phyloP scores from a whole-genome alignment of 1,140 invertebrate species.

The Zaprionus tsacasi region DNA sequence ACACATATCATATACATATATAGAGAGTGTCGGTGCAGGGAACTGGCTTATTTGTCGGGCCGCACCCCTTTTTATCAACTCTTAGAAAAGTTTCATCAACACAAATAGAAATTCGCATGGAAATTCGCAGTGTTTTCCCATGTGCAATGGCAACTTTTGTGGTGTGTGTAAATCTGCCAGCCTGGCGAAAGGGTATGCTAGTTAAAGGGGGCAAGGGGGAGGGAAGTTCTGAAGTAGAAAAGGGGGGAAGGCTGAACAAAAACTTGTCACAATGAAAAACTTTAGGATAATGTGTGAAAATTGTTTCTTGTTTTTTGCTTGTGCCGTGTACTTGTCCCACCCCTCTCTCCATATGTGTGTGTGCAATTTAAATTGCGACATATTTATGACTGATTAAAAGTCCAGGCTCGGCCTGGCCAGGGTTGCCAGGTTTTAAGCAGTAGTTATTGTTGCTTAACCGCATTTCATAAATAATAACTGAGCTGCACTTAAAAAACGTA shows the following conservation, averaged over 20 bases:
- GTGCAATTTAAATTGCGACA: conserved; percentile 24
- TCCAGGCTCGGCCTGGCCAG: conserved; percentile 29
- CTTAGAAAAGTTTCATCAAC: conserved; percentile 57
- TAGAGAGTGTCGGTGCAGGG: background rate
- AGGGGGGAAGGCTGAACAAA: conserved; percentile 18
- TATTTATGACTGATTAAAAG: conserved; percentile 57
- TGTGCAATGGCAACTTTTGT: conserved; percentile 61
- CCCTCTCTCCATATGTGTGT: background rate
- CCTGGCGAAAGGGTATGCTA: conserved; percentile 20
- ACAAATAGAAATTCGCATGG: conserved; percentile 64
- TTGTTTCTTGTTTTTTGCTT: conserved; percentile 15
- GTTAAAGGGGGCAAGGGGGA: background rate
- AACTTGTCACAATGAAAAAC: conserved; percentile 36
- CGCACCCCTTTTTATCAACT: conserved; percentile 47
- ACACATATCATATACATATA: background rate
- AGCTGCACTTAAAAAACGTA: conserved; percentile 68
- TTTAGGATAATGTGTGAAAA: conserved; percentile 43
- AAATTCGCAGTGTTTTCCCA: conserved; percentile 46
- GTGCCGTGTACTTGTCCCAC: background rate
- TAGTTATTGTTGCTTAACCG: conserved; percentile 31
- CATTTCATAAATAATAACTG: conserved; percentile 66
- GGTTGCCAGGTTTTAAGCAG: conserved; percentile 19
- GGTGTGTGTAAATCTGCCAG: conserved; percentile 38
- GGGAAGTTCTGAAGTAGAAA: background rate
- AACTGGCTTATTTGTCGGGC: conserved; percentile 40